phyloP scores from a whole-genome alignment of 1,140 invertebrate species.

The Triops longicaudatus region DNA sequence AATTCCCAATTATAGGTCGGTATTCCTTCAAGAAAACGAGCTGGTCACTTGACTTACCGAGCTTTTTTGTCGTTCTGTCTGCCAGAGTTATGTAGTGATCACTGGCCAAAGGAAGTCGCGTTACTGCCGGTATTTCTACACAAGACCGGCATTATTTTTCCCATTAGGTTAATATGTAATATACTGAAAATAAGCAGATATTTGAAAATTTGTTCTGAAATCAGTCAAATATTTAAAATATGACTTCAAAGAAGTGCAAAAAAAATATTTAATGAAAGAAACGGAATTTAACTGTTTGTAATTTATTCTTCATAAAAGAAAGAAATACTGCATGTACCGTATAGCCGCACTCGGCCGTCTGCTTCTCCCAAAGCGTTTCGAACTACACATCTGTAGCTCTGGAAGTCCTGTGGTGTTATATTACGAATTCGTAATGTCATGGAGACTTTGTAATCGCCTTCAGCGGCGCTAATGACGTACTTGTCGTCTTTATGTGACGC shows the following conservation, averaged over 20 bases:
- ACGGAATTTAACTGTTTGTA: no score
- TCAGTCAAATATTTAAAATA: no score
- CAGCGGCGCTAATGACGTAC: slow-evolving; percentile 19
- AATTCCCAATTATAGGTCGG: neutral
- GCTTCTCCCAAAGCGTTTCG: slow-evolving; percentile 59
- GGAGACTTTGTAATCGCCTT: slow-evolving; percentile 27
- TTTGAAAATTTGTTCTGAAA: no score
- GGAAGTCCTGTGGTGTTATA: slow-evolving; percentile 20
- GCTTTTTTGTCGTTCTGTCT: neutral
- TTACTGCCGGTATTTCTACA: neutral
- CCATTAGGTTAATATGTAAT: neutral
- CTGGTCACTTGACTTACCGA: neutral
- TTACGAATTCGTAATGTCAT: slow-evolving; percentile 26
- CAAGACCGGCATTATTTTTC: neutral
- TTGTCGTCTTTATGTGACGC: slow-evolving; percentile 23
- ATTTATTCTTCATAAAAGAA: no score
- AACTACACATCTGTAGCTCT: slow-evolving; percentile 27
- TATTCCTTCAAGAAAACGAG: neutral
- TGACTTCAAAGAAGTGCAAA: no score
- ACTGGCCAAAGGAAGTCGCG: neutral
- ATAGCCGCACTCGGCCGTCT: slow-evolving; percentile 78
- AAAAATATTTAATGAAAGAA: no score
- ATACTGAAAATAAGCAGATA: no score
- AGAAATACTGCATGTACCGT: no score
- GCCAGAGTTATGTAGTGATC: neutral